Conservation (phyloP, 2,113 vertebrate genomes). For the Lipophrys pholis region DNA sequence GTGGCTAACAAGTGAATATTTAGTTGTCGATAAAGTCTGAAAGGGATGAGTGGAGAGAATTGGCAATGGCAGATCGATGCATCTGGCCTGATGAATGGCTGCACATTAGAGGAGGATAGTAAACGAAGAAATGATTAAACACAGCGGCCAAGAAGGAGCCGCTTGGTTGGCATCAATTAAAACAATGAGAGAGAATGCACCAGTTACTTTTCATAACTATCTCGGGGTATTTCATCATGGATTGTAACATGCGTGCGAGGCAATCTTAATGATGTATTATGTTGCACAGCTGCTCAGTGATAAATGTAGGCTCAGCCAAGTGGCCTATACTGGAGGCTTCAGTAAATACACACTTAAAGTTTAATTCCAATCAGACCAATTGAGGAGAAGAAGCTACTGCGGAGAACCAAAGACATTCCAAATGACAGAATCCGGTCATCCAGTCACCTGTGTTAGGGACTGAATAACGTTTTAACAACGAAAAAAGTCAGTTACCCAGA, state of each 20-base stretch:
- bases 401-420: constrained; percentile 12
- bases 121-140: constrained; percentile 70
- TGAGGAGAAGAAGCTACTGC: constrained; percentile 15
- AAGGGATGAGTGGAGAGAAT: constrained; percentile 49
- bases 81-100: constrained; percentile 62
- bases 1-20: constrained; percentile 50
- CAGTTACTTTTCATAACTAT: constrained; percentile 61
- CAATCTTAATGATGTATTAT: constrained; percentile 58
- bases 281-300: constrained; percentile 38
- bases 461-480: constrained; percentile 18
- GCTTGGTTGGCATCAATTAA: constrained; percentile 76
- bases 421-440: constrained; percentile 15
- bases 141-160: constrained; percentile 40
- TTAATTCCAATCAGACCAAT: constrained; percentile 35
- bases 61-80: constrained; percentile 59
- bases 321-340: constrained; percentile 10
- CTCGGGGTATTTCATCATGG: constrained; percentile 58
- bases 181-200: constrained; percentile 53
- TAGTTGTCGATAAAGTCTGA: constrained; percentile 44
- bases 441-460: not conserved
- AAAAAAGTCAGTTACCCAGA: constrained; percentile 31
- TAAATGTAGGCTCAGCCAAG: constrained; percentile 44
- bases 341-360: constrained; percentile 29
- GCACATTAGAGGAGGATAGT: constrained; percentile 28
- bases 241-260: constrained; percentile 45